Evolutionary conservation across 2,888 invertebrate species (phyloP), one percentile per base, ranked within the genome.

Genomic region (Nemotelus nigrinus): DNA sequence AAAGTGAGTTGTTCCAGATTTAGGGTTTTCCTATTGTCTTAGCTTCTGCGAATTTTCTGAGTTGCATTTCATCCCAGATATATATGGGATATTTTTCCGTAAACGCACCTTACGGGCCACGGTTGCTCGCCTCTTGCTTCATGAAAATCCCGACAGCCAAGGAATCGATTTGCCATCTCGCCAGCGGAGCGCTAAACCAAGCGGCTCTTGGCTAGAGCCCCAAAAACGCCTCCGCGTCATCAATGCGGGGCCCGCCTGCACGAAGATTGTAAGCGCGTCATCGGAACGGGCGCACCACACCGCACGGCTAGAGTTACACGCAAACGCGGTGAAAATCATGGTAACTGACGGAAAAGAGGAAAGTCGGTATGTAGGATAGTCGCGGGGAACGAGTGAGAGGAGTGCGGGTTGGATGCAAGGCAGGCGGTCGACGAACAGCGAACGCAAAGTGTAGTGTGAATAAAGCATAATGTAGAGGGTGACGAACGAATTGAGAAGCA

Each of bases 291-390:
- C 79, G 79, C 77, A 78, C 78, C 78, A 72, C 50, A 64, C 78
- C 79, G 79, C 77, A 78, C 78, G 79, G 76, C 50, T 64, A 77
- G 78, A 44, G 79, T 79, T 79, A 50, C 72, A 78, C 78, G 78
- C 78, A 79, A 79, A 76, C 79, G 79, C 78, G 71, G 50, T 41
- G 77, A 65, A 64, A 76, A 76, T 57, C 43, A 44, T 72, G 47
- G 63, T 74, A 74, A 63, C 74, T 60, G 74, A 74, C 79, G 71
- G 76, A 68, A 65, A 65, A 70, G 67, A 79, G 79, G 77, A 78
- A 77, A 77, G 70, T 70, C 70, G 43, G 70, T 70, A 55, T 25
- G 25, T 53, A 53, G 58, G 57, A 67, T 64, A 63, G 78, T 77
- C 70, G 47, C n/a, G 43, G 70, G 68, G 70, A 25, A 55, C 53